Percentiles rank a stretch among this genome's conserved stretches.
These are phyloP conservation scores for Rhea pennata DNA, from an alignment of 2,113 vertebrate genomes.

Conservation along the genomic window DNA sequence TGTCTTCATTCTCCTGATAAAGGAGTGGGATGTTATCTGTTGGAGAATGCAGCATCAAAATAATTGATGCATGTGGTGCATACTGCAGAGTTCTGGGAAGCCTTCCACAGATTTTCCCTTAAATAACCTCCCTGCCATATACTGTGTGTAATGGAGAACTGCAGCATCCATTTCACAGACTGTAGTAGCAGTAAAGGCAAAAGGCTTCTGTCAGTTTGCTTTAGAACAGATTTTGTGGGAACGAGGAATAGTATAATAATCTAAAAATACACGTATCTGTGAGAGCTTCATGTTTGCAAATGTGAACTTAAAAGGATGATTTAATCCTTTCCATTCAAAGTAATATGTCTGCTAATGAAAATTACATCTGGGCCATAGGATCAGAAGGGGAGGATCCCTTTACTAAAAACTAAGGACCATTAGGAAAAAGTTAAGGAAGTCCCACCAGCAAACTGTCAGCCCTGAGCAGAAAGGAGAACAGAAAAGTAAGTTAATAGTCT, in stretches of 20 bases:
- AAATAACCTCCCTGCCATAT: not conserved
- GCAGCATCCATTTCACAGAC: not conserved
- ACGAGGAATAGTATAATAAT: not conserved
- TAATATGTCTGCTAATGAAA: not conserved
- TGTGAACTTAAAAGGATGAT: not conserved
- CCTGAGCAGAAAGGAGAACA: too few relatives aligned
- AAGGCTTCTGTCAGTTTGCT: not conserved
- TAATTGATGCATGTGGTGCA: not conserved
- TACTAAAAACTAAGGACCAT: too few relatives aligned
- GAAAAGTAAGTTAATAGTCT: too few relatives aligned
- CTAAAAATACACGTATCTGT: not conserved
- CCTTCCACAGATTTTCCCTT: not conserved
- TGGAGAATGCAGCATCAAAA: not conserved
- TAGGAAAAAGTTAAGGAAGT: not conserved
- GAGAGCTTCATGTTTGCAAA: not conserved
- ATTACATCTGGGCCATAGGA: not conserved
- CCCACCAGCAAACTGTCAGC: not conserved
- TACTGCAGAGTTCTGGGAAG: not conserved
- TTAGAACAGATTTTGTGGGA: constrained; percentile 10
- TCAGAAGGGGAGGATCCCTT: not conserved
- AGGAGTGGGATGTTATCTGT: not conserved
- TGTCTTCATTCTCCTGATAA: not conserved
- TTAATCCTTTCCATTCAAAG: not conserved
- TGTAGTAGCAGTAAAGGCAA: not conserved
- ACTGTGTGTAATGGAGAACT: not conserved